A percentile compares a stretch with the other conserved stretches of the same genome.
phyloP scores from a whole-genome alignment of 2,113 vertebrate species.

The Onychostoma macrolepis region DNA sequence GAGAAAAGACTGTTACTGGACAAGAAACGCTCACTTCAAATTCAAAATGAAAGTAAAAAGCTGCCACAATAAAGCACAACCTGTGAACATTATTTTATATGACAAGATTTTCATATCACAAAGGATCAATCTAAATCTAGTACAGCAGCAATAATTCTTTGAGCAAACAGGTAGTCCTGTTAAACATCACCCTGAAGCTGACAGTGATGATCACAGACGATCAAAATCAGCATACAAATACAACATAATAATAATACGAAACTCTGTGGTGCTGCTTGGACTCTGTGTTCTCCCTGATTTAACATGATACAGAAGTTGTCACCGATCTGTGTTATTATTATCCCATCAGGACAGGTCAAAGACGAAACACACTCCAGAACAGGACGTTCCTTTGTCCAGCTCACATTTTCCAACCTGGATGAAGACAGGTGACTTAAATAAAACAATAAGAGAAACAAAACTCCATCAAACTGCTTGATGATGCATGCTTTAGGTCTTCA shows the following conservation, averaged over 20 bases:
- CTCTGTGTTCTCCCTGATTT: too few species aligned
- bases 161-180: neutral
- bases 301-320: neutral
- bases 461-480: neutral
- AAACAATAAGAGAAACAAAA: neutral
- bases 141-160: neutral
- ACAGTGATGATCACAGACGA: neutral
- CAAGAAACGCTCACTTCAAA: neutral
- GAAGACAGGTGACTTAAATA: neutral
- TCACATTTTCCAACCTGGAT: neutral
- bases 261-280: neutral
- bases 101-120: neutral
- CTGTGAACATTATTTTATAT: too few species aligned
- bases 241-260: neutral
- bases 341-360: neutral
- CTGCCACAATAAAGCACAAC: neutral
- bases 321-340: neutral
- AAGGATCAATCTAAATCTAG: neutral
- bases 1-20: neutral
- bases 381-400: neutral
- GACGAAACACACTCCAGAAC: neutral
- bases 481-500: neutral
- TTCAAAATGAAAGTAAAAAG: neutral
- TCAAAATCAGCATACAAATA: neutral
- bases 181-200: neutral